phyloP scores from a whole-genome alignment of 2,113 vertebrate species.

The Neotoma lepida region DNA sequence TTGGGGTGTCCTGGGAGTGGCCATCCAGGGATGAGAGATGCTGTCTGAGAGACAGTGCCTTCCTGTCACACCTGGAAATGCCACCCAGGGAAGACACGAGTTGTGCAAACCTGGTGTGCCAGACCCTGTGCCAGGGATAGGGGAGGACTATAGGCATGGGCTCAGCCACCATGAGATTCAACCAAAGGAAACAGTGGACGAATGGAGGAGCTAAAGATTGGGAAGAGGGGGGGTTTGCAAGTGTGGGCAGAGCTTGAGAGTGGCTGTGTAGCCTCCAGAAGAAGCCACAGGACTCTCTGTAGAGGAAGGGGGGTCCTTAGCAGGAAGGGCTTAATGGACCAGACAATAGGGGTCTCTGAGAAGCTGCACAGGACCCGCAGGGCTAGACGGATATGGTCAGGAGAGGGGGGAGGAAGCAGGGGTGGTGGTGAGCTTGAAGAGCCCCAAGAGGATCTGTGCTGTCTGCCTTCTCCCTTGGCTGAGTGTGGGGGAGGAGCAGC shows the following conservation, averaged over 20 bases:
- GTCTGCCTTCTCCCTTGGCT: no score
- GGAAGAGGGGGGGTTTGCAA: neutral
- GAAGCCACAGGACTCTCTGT: neutral
- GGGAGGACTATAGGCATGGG: rapidly evolving
- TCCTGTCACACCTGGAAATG: neutral
- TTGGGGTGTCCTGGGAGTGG: neutral
- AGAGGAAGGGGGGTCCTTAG: no score
- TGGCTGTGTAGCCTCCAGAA: neutral
- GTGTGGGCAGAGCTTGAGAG: neutral
- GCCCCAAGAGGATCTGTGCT: rapidly evolving
- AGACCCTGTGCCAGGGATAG: neutral
- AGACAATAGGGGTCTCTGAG: neutral
- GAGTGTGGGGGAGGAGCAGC: neutral
- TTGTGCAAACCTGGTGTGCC: neutral
- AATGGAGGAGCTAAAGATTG: rapidly evolving
- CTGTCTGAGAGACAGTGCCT: neutral
- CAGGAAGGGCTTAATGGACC: rapidly evolving
- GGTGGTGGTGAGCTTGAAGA: rapidly evolving
- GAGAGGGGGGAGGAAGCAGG: neutral
- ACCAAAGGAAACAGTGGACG: neutral
- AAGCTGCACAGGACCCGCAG: rapidly evolving
- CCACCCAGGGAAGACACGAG: neutral
- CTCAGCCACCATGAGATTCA: rapidly evolving
- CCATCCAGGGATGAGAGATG: neutral
- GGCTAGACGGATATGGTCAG: neutral